Conservation (phyloP, 2,888 invertebrate species). For the Anoncus sp. region DNA sequence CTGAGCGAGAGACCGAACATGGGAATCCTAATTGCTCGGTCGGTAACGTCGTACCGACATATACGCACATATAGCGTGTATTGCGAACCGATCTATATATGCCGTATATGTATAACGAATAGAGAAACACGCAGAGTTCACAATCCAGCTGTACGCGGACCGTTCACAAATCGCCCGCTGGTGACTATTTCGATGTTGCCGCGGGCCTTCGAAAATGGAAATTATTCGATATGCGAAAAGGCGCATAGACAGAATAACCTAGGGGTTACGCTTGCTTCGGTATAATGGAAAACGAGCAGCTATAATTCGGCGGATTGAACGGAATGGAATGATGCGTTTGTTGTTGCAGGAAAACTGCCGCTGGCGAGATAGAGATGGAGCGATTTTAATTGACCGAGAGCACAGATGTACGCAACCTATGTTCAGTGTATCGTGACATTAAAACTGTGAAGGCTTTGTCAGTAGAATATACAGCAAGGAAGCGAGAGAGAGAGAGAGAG, state of each 20-base stretch:
- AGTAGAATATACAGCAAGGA: too few species aligned
- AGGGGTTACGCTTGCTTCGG: neutral
- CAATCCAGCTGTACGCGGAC: constrained; percentile 5
- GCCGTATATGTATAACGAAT: neutral
- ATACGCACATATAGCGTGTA: constrained; percentile 2
- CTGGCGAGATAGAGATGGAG: constrained; percentile 25
- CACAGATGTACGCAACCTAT: constrained; percentile 36
- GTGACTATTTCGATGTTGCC: constrained; percentile 33
- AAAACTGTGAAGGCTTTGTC: constrained; percentile 30
- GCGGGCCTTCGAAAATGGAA: constrained; percentile 38
- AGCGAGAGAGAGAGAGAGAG: neutral
- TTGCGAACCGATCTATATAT: too few species aligned
- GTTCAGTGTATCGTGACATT: constrained; percentile 27
- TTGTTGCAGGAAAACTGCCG: constrained; percentile 27
- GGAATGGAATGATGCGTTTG: constrained; percentile 51
- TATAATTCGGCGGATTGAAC: constrained; percentile 54
- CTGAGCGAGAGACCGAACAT: neutral
- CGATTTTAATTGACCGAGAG: constrained; percentile 31
- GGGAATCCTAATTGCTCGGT: neutral
- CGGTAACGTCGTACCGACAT: constrained; percentile 12
- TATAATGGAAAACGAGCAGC: constrained; percentile 27
- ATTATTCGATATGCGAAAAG: constrained; percentile 47
- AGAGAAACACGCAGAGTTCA: constrained; percentile 5
- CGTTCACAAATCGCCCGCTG: constrained; percentile 47
- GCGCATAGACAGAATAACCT: constrained; percentile 10